phyloP scores from a whole-genome alignment of 1,140 invertebrate genomes.

The Daktulosphaira vitifoliae region DNA sequence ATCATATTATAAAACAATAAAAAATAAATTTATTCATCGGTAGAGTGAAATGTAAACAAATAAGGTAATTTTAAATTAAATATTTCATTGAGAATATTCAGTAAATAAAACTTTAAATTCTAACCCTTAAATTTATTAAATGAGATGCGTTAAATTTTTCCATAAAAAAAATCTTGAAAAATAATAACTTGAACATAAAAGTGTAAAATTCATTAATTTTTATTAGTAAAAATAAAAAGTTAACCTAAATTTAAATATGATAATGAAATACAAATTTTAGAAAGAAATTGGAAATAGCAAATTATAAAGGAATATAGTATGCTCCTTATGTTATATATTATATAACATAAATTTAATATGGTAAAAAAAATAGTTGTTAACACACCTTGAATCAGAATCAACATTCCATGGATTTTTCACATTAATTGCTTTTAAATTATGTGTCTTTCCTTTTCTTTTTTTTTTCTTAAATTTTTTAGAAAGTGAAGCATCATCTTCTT shows the following conservation, averaged over 20 bases:
- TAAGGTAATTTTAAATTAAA: not conserved
- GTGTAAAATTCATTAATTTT: too few species aligned
- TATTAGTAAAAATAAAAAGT: too few species aligned
- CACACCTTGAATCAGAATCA: conserved; percentile 53
- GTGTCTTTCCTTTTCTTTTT: conserved; percentile 47
- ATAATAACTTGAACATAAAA: too few species aligned
- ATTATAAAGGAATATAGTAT: conserved; percentile 4
- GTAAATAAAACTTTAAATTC: not conserved
- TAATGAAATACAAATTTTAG: too few species aligned
- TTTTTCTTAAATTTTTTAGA: conserved; percentile 32
- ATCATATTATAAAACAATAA: not conserved
- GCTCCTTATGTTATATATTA: not conserved
- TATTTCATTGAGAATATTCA: not conserved
- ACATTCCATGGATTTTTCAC: conserved; percentile 57
- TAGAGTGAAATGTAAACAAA: not conserved
- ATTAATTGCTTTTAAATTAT: conserved; percentile 47
- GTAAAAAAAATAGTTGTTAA: not conserved
- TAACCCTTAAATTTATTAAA: not conserved
- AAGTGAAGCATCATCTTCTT: conserved; percentile 30
- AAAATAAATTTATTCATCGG: not conserved
- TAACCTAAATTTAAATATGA: too few species aligned
- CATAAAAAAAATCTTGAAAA: not conserved
- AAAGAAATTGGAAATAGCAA: conserved; percentile 2
- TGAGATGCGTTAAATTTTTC: not conserved
- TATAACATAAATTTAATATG: not conserved